Base-by-base conservation (phyloP, 2,113 vertebrate species). In the Ifrita kowaldi region DNA sequence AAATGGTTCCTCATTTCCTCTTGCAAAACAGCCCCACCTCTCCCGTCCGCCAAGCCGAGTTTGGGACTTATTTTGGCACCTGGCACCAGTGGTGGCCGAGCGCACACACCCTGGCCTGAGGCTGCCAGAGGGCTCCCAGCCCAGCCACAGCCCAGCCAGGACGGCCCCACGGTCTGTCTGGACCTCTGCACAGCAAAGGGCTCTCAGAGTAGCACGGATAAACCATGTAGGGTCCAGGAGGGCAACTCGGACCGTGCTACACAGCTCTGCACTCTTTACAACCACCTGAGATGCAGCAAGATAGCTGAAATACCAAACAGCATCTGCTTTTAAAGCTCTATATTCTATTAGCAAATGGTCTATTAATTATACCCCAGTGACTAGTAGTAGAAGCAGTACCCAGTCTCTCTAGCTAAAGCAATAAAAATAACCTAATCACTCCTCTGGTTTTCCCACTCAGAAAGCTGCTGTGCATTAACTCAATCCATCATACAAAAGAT, bases 381-480 rank as follows among this genome's bases (percentile, higher is more conserved):
- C 91, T 75, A 77, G 80, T 93, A 84, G 70, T 27, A 82, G 87
- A 56, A 84, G 90, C 68, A 82, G 73, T 89, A 84, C 59, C 59
- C 55, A 63, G 78, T 77, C 55, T 95, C 87, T 76, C 55, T 52
- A 95, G 89, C 70, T 82, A 71, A 89, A 92, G 90, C 74, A 96
- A 90, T 93, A 96, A 95, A 95, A 93, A 93, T 79, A 83, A 82
- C 90, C 42, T 84, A 93, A 80, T 91, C 52, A 57, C 23, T 77
- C 57, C 62, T 84, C 73, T 87, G 75, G 9, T 95, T 96, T 95
- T 86, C n/a, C 39, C 21, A 65, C 93, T 96, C 89, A 84, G 84
- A 97, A 97, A 93, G 74, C 81, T 62, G 46, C 13, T 27, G 78
- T 91, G 41, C 80, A 89, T 96, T 97, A 94, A 88, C 73, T 79